These are phyloP conservation scores for Mionectes macconnelli DNA, from an alignment of 2,113 vertebrate genomes.

Conservation along the genomic window DNA sequence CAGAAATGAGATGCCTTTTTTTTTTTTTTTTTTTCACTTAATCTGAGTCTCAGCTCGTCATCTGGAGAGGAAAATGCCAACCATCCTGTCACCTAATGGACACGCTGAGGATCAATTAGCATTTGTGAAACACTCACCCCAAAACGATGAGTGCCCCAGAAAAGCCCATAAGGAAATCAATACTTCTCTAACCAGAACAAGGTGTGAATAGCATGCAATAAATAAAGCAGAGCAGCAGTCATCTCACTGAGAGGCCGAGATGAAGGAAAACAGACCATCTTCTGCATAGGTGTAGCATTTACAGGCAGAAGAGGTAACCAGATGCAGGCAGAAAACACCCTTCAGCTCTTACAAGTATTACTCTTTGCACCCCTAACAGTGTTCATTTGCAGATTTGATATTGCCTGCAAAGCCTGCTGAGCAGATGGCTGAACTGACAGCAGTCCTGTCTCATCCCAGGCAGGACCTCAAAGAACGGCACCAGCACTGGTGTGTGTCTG, in stretches of 20 bases:
- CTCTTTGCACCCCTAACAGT: background rate
- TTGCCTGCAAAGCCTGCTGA: background rate
- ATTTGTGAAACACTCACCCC: background rate
- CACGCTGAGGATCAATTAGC: background rate
- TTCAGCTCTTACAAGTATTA: background rate
- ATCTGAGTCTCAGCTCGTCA: background rate
- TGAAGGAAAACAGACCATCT: background rate
- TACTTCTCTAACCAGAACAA: background rate
- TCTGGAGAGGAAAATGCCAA: background rate
- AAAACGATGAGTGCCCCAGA: background rate
- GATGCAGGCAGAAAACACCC: background rate
- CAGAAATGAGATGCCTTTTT: background rate
- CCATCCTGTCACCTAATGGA: background rate
- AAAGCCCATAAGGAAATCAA: conserved; percentile 5
- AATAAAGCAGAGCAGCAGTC: background rate
- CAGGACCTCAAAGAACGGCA: background rate
- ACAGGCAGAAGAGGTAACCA: background rate
- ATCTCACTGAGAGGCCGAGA: background rate
- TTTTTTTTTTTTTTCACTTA: background rate
- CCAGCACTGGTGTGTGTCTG: background rate
- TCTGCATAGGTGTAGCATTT: background rate
- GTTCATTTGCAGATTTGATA: accelerated
- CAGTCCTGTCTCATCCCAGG: background rate
- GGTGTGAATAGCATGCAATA: background rate
- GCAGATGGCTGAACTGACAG: background rate